Base-by-base conservation (phyloP, 1,140 invertebrate genomes). In the Anagrus nilaparvatae region DNA sequence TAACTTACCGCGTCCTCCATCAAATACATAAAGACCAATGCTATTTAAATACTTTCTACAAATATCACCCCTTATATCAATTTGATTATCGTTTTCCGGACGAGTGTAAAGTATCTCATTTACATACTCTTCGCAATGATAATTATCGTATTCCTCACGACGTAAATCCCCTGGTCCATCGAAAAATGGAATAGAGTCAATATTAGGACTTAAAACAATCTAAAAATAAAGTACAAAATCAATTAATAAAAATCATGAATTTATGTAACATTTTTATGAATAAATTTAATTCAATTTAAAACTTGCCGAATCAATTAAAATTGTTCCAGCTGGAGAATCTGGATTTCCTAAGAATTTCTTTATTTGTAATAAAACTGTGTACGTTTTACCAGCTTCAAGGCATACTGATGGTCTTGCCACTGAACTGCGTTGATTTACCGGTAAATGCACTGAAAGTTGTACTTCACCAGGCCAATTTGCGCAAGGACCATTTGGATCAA, bases 301-400 rank as follows among this genome's bases (percentile, higher is more conserved):
- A 60, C 70, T 70, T 70, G 87, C 86, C 13, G 95, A 97, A 70
- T 99, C 96, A 40, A 99, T 84, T 13, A 97, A 70, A 46, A 95
- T 81, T 3, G 87, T 84, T 2, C 89, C 87, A 16, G 82, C 75
- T 14, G 86, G 78, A 27, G 79, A 79, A 38, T 81, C 73, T 30
- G 71, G 64, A 20, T 69, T 65, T 40, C 70, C 69, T 43, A 78
- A 74, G 51, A 79, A 82, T 49, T 77, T 75, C 46, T 79, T 76
- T 58, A 98, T 90, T 40, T 84, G 77, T 17, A 99, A 61, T 19
- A 77, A 66, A 24, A 98, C 74, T 57, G 82, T 89, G 57, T 97
- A 98, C n/a, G 69, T 71, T 62, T 87, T 87, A 2, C 81, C 82
- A 27, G 81, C 78, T 72, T 99, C 95, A 33, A 99, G 66, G 57